A percentile compares a stretch with the other conserved stretches of the same genome.
Conservation (phyloP, 2,888 invertebrate genomes). For the Noctua pronuba region DNA sequence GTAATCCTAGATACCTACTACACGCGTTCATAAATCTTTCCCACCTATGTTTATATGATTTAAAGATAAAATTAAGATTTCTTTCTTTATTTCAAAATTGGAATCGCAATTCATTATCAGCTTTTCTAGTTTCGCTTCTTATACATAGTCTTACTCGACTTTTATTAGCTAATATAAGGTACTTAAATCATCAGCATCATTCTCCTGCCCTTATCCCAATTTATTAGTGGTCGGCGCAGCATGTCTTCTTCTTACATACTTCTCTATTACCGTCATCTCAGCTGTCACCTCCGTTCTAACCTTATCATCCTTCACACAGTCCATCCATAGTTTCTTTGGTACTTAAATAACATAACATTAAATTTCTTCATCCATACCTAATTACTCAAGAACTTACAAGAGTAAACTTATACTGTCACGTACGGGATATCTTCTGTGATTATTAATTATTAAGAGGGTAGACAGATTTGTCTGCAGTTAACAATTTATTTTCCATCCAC, state of each 20-base stretch:
- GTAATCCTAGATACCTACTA: not conserved
- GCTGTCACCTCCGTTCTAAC: not conserved
- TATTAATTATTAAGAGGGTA: no score
- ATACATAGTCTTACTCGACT: no score
- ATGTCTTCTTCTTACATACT: no score
- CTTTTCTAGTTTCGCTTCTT: not conserved
- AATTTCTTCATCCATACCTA: not conserved
- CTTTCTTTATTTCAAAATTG: not conserved
- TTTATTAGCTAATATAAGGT: not conserved
- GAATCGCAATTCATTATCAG: not conserved
- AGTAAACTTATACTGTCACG: no score
- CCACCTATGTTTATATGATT: not conserved
- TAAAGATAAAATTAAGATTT: not conserved
- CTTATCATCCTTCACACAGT: not conserved
- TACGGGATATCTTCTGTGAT: no score
- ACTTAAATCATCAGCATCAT: not conserved
- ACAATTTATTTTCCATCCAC: no score
- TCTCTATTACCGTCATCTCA: no score
- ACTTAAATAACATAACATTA: no score
- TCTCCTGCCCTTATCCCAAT: no score
- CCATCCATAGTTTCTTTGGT: not conserved
- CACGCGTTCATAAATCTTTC: not conserved
- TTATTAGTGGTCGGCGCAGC: no score
- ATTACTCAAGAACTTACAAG: no score
- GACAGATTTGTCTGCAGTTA: no score